phyloP scores from a whole-genome alignment of 2,113 vertebrate species.

The Silurus asotus region DNA sequence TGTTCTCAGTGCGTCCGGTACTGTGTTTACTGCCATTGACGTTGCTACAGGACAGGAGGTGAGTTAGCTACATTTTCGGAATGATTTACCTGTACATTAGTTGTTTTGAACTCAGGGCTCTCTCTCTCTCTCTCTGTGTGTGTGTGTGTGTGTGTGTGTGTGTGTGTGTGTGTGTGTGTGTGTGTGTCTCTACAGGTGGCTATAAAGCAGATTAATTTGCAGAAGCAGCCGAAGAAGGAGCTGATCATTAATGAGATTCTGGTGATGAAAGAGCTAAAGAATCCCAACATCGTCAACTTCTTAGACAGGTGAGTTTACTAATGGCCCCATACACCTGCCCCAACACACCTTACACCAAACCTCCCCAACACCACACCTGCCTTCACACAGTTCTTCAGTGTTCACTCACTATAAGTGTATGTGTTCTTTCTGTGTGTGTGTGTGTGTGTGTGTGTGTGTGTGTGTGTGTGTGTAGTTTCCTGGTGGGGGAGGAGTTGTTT shows the following conservation, averaged over 20 bases:
- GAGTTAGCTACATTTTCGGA: constrained; percentile 22
- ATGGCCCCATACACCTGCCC: neutral
- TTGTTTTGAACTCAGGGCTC: neutral
- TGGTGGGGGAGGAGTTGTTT: constrained; percentile 94
- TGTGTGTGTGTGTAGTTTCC: constrained; percentile 75
- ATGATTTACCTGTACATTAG: neutral
- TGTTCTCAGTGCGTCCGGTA: constrained; percentile 87
- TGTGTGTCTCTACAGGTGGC: constrained; percentile 79
- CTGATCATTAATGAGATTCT: constrained; percentile 97
- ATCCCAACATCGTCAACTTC: constrained; percentile 98
- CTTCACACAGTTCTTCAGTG: neutral
- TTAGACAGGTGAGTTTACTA: constrained; percentile 84
- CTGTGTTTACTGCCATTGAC: constrained; percentile 96
- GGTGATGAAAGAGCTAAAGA: constrained; percentile 98
- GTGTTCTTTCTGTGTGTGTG: neutral
- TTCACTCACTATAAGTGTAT: neutral
- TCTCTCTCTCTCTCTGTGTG: no score
- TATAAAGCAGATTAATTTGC: constrained; percentile 97
- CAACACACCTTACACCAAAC: no score
- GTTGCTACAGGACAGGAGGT: constrained; percentile 95
- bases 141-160: neutral
- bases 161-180: constrained; percentile 15
- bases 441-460: neutral
- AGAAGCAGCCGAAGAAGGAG: constrained; percentile 99
- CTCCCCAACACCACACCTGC: no score